Evolutionary conservation across 1,140 invertebrate genomes (phyloP).

Genomic region (Eupeodes corollae): DNA sequence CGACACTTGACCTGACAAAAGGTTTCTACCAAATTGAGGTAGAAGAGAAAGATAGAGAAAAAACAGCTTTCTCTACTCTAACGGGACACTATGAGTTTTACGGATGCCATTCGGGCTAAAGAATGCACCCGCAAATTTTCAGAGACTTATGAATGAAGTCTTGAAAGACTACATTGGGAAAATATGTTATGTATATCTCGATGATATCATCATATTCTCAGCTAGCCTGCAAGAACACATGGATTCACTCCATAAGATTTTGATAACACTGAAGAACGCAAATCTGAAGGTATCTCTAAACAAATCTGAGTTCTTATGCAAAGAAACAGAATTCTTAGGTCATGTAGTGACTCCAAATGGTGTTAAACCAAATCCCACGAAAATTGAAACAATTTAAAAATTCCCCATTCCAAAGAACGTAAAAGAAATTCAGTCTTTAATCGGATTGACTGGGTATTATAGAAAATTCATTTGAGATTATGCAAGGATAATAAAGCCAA

Average conservation of each 20-base stretch:
- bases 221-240: no score
- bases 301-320: no score
- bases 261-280: neutral
- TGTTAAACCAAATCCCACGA: slow-evolving; percentile 12
- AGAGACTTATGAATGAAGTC: no score
- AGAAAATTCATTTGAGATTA: slow-evolving; percentile 11
- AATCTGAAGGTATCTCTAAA: no score
- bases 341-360: no score
- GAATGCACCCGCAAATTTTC: no score
- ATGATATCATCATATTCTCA: no score
- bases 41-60: neutral
- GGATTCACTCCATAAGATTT: no score
- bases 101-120: no score
- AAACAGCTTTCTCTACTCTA: neutral
- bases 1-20: slow-evolving; percentile 2
- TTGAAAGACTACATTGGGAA: no score
- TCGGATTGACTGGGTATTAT: slow-evolving; percentile 7
- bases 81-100: neutral
- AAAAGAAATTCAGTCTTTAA: slow-evolving; percentile 11
- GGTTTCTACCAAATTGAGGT: neutral
- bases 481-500: slow-evolving; percentile 6
- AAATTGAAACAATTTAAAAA: slow-evolving; percentile 9
- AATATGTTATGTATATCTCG: no score
- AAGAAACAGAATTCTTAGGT: no score
- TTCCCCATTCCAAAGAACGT: slow-evolving; percentile 11